Evolutionary conservation across 2,888 invertebrate species (phyloP), one percentile per base, ranked within the genome.

Genomic region (Drosophila tanythrix): DNA sequence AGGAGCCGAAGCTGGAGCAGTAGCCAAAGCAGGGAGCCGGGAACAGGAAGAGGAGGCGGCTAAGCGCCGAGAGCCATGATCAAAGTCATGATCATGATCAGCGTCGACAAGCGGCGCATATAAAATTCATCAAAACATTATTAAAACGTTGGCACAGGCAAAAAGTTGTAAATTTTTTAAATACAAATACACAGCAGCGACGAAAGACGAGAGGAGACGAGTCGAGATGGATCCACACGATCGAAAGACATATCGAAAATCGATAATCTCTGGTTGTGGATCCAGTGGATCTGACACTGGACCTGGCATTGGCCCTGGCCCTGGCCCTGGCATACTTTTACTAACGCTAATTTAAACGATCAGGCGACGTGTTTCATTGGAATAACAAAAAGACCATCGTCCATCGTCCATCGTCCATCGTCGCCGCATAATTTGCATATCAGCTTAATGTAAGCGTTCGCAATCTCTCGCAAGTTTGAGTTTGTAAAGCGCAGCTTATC

Each of bases 61-160:
- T 55, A 60, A 81, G 70, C 65, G 79, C 88, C 83, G 77, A 88
- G 68, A 84, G 83, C 88, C 75, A 84, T 73, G 85, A 83, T 82
- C 82, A 79, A 84, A 76, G 72, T 70, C 82, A 71, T 79, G 56
- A 56, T 46, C 46, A 46, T 40, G 82, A 82, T 76, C 83, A 70
- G 82, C 84, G 86, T 88, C 90, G 86, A 87, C 90, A 88, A 83
- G 86, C 86, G 76, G 63, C 71, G 90, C 86, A 87, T 88, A 86
- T 89, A 79, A 87, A 89, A 90, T 88, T 86, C 82, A 87, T 86
- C 90, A 88, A 90, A 90, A 88, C 82, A 83, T 87, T 87, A 88
- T 87, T 89, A 88, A 88, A 90, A 90, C 75, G 86, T 88, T 89
- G 63, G 71, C 81, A 69, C 64, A 68, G 57, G 69, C 66, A 67